phyloP scores from a whole-genome alignment of 2,888 invertebrate genomes.

The Oxycera nigricornis region DNA sequence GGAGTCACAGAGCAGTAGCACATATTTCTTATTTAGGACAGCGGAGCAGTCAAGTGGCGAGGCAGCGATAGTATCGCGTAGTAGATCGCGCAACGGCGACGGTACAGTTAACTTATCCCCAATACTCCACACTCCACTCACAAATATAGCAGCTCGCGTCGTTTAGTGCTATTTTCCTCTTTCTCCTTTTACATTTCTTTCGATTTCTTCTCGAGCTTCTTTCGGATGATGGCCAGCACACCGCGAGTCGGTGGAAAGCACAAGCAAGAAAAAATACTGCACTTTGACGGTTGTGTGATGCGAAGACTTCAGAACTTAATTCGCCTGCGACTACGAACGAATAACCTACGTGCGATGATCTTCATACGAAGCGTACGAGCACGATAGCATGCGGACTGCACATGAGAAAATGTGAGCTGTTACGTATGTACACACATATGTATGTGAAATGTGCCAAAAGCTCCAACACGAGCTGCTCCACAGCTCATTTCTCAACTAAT shows the following conservation, averaged over 20 bases:
- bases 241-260: not conserved
- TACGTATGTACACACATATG: not conserved
- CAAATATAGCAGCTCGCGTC: not conserved
- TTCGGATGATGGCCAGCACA: not conserved
- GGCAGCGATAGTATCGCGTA: slow-evolving; percentile 17
- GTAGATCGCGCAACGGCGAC: slow-evolving; percentile 26
- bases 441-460: slow-evolving; percentile 21
- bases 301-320: not conserved
- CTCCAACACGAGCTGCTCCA: slow-evolving; percentile 1
- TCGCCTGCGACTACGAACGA: not conserved
- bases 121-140: slow-evolving; percentile 25
- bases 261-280: not conserved
- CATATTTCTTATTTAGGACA: slow-evolving; percentile 36
- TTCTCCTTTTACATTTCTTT: slow-evolving; percentile 21
- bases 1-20: slow-evolving; percentile 18
- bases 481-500: not conserved
- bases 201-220: slow-evolving; percentile 31
- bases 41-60: slow-evolving; percentile 3
- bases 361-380: not conserved
- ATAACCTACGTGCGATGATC: not conserved
- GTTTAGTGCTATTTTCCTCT: slow-evolving; percentile 3
- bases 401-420: not conserved
- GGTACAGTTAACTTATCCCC: slow-evolving; percentile 27
- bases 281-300: not conserved
- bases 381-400: not conserved